Percentiles rank a stretch among this genome's conserved stretches.
Evolutionary conservation across 2,113 vertebrate species (phyloP).

Genomic region (Takifugu bimaculatus): DNA sequence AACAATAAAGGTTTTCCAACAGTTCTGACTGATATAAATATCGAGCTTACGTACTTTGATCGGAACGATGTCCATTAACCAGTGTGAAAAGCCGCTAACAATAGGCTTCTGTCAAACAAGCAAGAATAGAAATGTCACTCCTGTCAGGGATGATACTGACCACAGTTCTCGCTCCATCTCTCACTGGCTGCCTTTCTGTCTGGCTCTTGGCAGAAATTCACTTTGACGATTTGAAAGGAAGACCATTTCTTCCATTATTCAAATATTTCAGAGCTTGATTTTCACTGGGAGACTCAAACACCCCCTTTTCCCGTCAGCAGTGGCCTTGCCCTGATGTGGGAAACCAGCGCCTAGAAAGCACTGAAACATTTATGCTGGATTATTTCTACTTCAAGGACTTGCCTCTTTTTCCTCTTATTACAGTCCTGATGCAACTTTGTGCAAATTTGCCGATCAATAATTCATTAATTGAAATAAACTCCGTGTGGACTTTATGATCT

Average conservation of each 20-base stretch:
- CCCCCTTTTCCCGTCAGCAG: conserved; percentile 38
- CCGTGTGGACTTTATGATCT: conserved; percentile 28
- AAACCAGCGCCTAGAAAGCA: conserved; percentile 47
- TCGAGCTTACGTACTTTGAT: conserved; percentile 59
- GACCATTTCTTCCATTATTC: conserved; percentile 74
- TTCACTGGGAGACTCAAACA: conserved; percentile 56
- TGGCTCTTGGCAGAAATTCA: conserved; percentile 71
- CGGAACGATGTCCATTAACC: conserved; percentile 68
- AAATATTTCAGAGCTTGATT: conserved; percentile 72
- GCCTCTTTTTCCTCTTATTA: conserved; percentile 61
- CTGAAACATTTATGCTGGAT: conserved; percentile 71
- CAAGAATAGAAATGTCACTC: conserved; percentile 76
- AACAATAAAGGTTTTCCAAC: conserved; percentile 37
- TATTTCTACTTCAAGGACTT: conserved; percentile 71
- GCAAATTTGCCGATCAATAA: conserved; percentile 70
- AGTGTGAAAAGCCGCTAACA: conserved; percentile 68
- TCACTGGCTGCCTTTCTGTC: conserved; percentile 34
- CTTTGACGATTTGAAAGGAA: conserved; percentile 72
- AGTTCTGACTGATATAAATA: conserved; percentile 69
- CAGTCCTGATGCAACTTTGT: conserved; percentile 73
- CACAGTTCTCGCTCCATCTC: conserved; percentile 67
- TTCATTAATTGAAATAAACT: conserved; percentile 67
- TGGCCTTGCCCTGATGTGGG: conserved; percentile 38
- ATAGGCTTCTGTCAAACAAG: conserved; percentile 74
- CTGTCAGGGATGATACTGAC: conserved; percentile 69